Evolutionary conservation across 53 echinoderm and acorn worm genomes (phyloP).

Genomic region (Antedon mediterranea): DNA sequence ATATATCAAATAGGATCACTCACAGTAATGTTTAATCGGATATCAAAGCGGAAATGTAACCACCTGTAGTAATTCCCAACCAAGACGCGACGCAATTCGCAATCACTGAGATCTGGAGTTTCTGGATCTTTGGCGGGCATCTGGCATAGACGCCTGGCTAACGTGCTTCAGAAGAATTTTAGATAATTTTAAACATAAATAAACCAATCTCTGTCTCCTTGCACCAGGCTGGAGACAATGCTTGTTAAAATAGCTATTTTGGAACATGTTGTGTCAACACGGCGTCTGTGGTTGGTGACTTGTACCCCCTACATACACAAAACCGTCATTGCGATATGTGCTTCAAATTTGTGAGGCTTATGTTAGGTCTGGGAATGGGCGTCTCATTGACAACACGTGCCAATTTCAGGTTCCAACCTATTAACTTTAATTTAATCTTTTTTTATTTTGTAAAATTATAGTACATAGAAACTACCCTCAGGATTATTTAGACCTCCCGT

Average conservation of each 20-base stretch:
- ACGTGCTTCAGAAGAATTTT: not conserved
- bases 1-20: not conserved
- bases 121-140: not conserved
- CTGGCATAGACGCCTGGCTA: not conserved
- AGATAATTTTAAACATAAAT: not conserved
- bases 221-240: not conserved
- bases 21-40: not conserved
- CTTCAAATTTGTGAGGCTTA: not conserved
- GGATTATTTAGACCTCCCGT: not conserved
- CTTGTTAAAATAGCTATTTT: not conserved
- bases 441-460: not conserved
- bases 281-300: not conserved
- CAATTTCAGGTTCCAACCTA: not conserved
- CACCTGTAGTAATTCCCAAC: not conserved
- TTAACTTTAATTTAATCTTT: not conserved
- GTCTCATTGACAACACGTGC: not conserved
- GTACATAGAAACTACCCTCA: not conserved
- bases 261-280: not conserved
- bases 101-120: not conserved
- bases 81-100: not conserved
- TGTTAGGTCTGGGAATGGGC: not conserved
- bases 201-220: not conserved
- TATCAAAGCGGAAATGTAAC: not conserved
- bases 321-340: not conserved
- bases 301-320: not conserved